These are phyloP conservation scores for Protobothrops mucrosquamatus DNA, from an alignment of 2,113 vertebrate genomes.

Conservation along the genomic window DNA sequence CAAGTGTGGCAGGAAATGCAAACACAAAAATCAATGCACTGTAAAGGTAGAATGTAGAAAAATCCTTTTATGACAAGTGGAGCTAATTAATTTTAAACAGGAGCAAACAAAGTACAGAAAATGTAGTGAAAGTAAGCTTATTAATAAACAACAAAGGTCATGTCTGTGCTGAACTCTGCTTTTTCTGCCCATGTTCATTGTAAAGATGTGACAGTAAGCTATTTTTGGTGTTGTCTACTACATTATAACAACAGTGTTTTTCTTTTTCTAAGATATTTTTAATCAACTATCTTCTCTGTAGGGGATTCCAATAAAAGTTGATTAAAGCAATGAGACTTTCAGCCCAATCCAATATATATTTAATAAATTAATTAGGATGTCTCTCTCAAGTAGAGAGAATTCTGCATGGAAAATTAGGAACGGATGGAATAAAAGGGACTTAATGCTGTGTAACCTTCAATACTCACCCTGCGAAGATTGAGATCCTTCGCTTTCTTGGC, in stretches of 20 bases:
- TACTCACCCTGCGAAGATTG: no score
- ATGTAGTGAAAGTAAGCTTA: neutral
- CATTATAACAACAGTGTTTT: neutral
- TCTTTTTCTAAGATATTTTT: neutral
- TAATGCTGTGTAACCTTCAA: neutral
- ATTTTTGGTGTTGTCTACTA: neutral
- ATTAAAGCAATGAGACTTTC: neutral
- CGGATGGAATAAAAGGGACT: neutral
- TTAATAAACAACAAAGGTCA: neutral
- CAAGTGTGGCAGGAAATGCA: slow-evolving; percentile 37
- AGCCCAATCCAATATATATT: neutral
- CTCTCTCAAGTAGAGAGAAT: neutral
- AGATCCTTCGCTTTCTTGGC: no score
- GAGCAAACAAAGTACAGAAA: slow-evolving; percentile 23
- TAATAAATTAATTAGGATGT: neutral
- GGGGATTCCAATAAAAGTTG: neutral
- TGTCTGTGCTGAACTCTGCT: slow-evolving; percentile 1
- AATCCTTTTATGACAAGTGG: slow-evolving; percentile 23
- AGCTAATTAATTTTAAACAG: neutral
- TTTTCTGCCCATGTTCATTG: neutral
- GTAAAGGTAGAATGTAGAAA: slow-evolving; percentile 16
- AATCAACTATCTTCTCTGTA: neutral
- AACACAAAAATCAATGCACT: slow-evolving; percentile 21
- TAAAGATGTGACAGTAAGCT: neutral
- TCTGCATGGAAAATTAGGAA: neutral